phyloP scores from a whole-genome alignment of 2,797 vertebrate species.

The Cygnus olor region DNA sequence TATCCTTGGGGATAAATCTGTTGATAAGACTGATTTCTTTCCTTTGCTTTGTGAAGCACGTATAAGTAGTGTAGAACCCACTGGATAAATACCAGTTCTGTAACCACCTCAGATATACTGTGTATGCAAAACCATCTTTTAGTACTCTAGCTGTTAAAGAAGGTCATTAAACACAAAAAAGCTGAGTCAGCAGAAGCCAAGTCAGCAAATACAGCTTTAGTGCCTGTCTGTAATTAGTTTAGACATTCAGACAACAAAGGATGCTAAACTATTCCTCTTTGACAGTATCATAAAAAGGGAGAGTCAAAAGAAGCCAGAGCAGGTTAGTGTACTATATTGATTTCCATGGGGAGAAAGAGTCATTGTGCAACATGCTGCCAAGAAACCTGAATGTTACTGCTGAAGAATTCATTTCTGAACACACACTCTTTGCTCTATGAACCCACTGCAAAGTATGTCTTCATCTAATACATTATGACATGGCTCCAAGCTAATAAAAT shows the following conservation, averaged over 20 bases:
- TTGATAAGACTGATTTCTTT: not conserved
- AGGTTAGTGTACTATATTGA: not conserved
- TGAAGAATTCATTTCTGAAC: not conserved
- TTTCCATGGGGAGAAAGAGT: constrained; percentile 16
- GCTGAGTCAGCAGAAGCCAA: constrained; percentile 2
- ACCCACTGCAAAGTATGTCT: not conserved
- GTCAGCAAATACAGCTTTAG: not conserved
- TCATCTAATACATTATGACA: not conserved
- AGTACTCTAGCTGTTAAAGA: constrained; percentile 18
- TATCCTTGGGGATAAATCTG: accelerated
- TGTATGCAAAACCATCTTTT: not conserved
- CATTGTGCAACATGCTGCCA: not conserved
- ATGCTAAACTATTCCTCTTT: constrained; percentile 10
- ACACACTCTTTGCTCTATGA: not conserved
- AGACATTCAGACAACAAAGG: constrained; percentile 20
- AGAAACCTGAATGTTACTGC: not conserved
- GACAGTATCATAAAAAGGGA: constrained; percentile 6
- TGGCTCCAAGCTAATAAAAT: not conserved
- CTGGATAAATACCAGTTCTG: not conserved
- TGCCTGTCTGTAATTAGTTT: constrained; percentile 13
- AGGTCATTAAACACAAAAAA: constrained; percentile 2
- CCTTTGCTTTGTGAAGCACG: not conserved
- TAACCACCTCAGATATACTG: not conserved
- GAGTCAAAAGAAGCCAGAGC: constrained; percentile 24
- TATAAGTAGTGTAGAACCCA: not conserved